A percentile compares a stretch with the other conserved stretches of the same genome.
These are phyloP conservation scores for Drosophila ohnishii DNA, from an alignment of 1,140 invertebrate genomes.

Conservation along the genomic window DNA sequence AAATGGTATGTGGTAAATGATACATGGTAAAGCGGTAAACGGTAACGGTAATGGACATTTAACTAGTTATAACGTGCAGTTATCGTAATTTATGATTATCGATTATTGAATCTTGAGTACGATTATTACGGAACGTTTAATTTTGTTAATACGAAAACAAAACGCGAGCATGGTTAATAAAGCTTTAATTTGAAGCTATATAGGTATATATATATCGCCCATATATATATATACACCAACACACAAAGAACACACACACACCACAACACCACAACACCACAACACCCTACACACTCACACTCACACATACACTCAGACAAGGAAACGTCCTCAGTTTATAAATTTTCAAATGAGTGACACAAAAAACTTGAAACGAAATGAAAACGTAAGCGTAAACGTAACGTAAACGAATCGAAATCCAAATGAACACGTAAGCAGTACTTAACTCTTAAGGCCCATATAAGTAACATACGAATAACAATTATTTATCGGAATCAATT, in stretches of 20 bases:
- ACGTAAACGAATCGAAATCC: slow-evolving; percentile 6
- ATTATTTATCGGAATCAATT: slow-evolving; percentile 69
- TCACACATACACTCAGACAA: slow-evolving; percentile 43
- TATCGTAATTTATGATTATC: slow-evolving; percentile 67
- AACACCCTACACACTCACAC: slow-evolving; percentile 16
- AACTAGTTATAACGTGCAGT: slow-evolving; percentile 64
- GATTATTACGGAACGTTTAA: slow-evolving; percentile 78
- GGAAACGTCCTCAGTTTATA: slow-evolving; percentile 77
- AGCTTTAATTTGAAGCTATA: slow-evolving; percentile 83
- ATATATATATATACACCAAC: slow-evolving; percentile 47
- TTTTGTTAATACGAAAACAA: slow-evolving; percentile 80
- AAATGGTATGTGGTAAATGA: slow-evolving; percentile 15
- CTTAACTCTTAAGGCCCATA: slow-evolving; percentile 63
- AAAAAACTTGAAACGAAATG: slow-evolving; percentile 35
- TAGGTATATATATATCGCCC: slow-evolving; percentile 65
- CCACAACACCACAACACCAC: slow-evolving; percentile 2
- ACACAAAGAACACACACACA: slow-evolving; percentile 29
- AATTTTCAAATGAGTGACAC: slow-evolving; percentile 78
- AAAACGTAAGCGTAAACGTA: slow-evolving; percentile 8
- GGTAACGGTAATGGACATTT: slow-evolving; percentile 54
- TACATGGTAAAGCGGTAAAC: slow-evolving; percentile 24
- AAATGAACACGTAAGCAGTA: slow-evolving; percentile 44
- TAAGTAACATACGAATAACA: slow-evolving; percentile 58
- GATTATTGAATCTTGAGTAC: slow-evolving; percentile 58
- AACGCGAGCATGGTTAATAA: slow-evolving; percentile 83